These are phyloP conservation scores for Naso thynnoides DNA, from an alignment of 2,797 vertebrate genomes.

Conservation along the genomic window DNA sequence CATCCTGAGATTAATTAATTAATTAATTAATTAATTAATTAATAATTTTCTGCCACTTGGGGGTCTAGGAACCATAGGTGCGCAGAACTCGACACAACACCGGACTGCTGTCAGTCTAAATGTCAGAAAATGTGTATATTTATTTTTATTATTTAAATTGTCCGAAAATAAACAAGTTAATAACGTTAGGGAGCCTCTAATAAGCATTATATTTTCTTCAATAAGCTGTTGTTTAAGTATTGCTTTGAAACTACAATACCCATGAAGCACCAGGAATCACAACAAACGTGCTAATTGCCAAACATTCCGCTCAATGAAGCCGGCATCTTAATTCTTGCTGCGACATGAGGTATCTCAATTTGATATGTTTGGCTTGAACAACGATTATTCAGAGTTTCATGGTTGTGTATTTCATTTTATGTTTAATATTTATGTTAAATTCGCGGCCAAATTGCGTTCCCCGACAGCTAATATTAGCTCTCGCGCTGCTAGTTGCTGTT, in stretches of 20 bases:
- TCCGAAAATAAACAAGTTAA: not conserved
- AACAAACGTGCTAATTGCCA: slow-evolving; percentile 71
- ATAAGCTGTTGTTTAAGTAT: too few relatives aligned
- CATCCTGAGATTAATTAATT: too few relatives aligned
- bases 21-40: too few relatives aligned
- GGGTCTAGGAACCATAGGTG: too few relatives aligned
- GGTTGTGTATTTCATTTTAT: fast-evolving
- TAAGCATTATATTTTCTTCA: not conserved
- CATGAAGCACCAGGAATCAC: slow-evolving; percentile 63
- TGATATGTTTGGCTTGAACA: not conserved
- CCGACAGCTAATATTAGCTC: slow-evolving; percentile 35
- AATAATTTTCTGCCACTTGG: too few relatives aligned
- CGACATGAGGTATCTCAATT: slow-evolving; percentile 76
- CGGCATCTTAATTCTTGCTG: slow-evolving; percentile 65
- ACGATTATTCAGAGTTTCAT: fast-evolving
- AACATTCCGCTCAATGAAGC: slow-evolving; percentile 67
- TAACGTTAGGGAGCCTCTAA: not conserved
- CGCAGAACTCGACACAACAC: too few relatives aligned
- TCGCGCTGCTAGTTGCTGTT: slow-evolving; percentile 23
- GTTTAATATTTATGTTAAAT: not conserved
- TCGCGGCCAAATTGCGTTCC: not conserved
- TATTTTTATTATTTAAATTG: too few relatives aligned
- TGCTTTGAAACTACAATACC: slow-evolving; percentile 69
- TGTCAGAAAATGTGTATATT: too few relatives aligned
- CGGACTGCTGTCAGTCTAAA: too few relatives aligned